Evolutionary conservation across 2,888 invertebrate genomes (phyloP).

Genomic region (Zele albiditarsus): DNA sequence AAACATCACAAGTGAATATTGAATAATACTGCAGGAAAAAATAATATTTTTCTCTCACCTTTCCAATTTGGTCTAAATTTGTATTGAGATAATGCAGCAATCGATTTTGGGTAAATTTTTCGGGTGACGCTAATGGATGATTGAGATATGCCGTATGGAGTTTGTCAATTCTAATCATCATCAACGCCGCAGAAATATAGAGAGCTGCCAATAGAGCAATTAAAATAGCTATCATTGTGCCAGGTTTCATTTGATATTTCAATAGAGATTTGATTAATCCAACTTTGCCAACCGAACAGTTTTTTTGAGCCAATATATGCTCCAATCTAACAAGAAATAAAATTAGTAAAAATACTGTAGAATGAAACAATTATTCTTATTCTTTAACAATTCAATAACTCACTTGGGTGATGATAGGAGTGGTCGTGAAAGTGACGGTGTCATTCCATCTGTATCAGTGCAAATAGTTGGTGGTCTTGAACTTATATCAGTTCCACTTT

Average conservation of each 20-base stretch:
- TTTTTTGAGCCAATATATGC: constrained; percentile 48
- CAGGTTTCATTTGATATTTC: constrained; percentile 55
- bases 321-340: constrained; percentile 56
- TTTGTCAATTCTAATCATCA: constrained; percentile 69
- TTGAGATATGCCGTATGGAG: constrained; percentile 68
- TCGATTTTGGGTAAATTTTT: constrained; percentile 66
- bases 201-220: constrained; percentile 65
- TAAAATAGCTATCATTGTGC: constrained; percentile 65
- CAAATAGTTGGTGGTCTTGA: constrained; percentile 68
- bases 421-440: constrained; percentile 60
- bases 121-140: constrained; percentile 68
- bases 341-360: not conserved
- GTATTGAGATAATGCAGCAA: constrained; percentile 76
- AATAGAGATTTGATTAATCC: constrained; percentile 45
- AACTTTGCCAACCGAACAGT: constrained; percentile 43
- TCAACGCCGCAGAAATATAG: constrained; percentile 67
- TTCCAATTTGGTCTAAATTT: constrained; percentile 87
- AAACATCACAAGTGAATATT: not conserved
- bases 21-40: not conserved
- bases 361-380: not conserved
- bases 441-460: constrained; percentile 59
- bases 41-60: constrained; percentile 74
- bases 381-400: not conserved
- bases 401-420: constrained; percentile 54
- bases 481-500: constrained; percentile 71